Evolutionary conservation across 2,113 vertebrate genomes (phyloP), one percentile per base, ranked within the genome.

Genomic region (Noturus placidus): DNA sequence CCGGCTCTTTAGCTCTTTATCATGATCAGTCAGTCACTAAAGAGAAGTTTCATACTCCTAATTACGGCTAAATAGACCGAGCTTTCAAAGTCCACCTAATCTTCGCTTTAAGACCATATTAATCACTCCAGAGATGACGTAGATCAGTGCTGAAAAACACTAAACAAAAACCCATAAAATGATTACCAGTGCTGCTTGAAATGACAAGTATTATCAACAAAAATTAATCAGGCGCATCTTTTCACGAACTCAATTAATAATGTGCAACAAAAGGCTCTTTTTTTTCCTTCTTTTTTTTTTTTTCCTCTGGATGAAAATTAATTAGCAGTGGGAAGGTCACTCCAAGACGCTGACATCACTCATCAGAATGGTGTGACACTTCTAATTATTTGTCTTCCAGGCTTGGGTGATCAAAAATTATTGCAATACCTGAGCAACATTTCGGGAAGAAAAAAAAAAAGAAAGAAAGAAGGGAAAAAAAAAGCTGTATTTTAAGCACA

Each of bases 121-220:
- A 97, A 97, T 97, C 95, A 96, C 94, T 95, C 94, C 93, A 96
- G 95, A 96, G 96, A 97, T 97, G 96, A 97, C 96, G 96, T 96
- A 95, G 96, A 98, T 98, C 97, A 97, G 98, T 96, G 97, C 97
- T 97, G 96, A 97, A 97, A 95, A 93, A 92, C 92, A 90, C 92
- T 95, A 95, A 97, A 98, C 96, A 97, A 98, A 98, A 97, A 96
- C 94, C 96, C 96, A 97, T 97, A 97, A 98, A 99, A 98, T 99
- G 97, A 99, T 99, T 97, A 97, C 95, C 95, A 96, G 95, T 95
- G 93, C 95, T 94, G 94, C 95, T 95, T 95, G 95, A 97, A 99
- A 99, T 99, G 98, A 99, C 98, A 99, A 98, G 98, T 97, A 99
- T 99, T 99, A 99, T 99, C 98, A 99, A 99, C 97, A 99, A 99